Base-by-base conservation (phyloP, 2,797 vertebrate genomes). In the Sciurus vulgaris region DNA sequence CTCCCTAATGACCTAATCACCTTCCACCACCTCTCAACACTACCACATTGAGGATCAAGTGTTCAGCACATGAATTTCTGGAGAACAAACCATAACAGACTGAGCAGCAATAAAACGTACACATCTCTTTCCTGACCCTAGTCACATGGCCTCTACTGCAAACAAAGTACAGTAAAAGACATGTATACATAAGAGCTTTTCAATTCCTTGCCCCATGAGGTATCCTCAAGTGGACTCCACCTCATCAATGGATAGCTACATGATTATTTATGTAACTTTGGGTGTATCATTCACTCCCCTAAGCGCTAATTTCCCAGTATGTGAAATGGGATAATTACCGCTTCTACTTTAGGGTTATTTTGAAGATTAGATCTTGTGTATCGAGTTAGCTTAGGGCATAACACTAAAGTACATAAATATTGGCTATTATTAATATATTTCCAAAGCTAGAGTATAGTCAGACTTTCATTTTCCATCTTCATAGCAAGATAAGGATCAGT, bases 291-390 rank as follows among this genome's bases (percentile, higher is more conserved):
- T 94, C 56, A 93, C 20, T 86, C 54, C 72, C 86, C 78, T 95
- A 87, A 93, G 47, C 77, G 12, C 76, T 94, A 69, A 93, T 85
- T 95, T 94, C 89, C 77, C 93, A 95, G 61, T 67, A 93, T 44
- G 54, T 65, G 91, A 89, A 95, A 85, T 49, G 28, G 28, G 79
- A 49, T 89, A 94, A 96, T 91, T 86, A 91, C 9, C 86, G 61
- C 67, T 82, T 85, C 69, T 81, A 74, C 35, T 72, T 59, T 86
- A 81, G 44, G 44, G 90, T 91, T 81, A 95, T 96, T 95, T 65
- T 89, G 69, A 94, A 96, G 83, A 95, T 86, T 95, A 92, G 49
- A 54, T 90, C 61, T 91, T 74, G 28, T 78, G 49, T 49, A 65
- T 59, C 28, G 89, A 82, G 33, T 54, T 70, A 17, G 51, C 22